Percentiles rank a stretch among this genome's conserved stretches.
These are phyloP conservation scores for Oreochromis grahami DNA, from an alignment of 2,797 vertebrate species.

Conservation along the genomic window DNA sequence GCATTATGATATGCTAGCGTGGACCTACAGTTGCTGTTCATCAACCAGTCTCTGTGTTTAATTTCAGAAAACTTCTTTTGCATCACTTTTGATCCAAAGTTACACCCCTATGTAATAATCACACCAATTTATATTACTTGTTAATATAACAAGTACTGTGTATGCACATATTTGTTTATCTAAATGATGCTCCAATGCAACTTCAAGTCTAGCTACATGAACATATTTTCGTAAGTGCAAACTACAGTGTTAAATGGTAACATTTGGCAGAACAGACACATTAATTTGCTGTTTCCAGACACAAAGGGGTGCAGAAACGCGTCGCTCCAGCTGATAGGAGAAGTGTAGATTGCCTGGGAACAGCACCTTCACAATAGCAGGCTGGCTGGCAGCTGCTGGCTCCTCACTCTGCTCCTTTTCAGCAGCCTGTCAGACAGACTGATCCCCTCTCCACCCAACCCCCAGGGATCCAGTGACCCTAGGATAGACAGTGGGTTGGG, in stretches of 20 bases:
- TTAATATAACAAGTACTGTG: not conserved
- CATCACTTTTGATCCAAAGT: not conserved
- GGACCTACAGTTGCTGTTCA: not conserved
- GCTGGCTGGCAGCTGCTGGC: slow-evolving; percentile 70
- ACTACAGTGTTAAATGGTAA: not conserved
- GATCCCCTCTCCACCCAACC: slow-evolving; percentile 59
- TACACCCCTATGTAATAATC: not conserved
- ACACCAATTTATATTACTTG: not conserved
- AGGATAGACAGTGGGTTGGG: slow-evolving; percentile 35
- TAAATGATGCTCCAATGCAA: not conserved
- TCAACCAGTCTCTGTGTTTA: not conserved
- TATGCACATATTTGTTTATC: not conserved
- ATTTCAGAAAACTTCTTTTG: not conserved
- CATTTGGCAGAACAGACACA: not conserved
- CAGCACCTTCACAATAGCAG: slow-evolving; percentile 64
- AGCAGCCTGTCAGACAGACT: slow-evolving; percentile 68
- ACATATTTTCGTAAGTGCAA: not conserved
- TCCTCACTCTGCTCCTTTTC: slow-evolving; percentile 61
- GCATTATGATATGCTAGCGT: not conserved
- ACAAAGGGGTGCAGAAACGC: slow-evolving; percentile 60
- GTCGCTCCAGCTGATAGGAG: slow-evolving; percentile 52
- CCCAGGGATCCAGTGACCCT: slow-evolving; percentile 56
- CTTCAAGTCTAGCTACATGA: not conserved
- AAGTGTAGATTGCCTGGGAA: slow-evolving; percentile 68
- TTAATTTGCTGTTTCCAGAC: slow-evolving; percentile 52